Evolutionary conservation across 2,888 invertebrate species (phyloP).

Genomic region (Drosophila paramelanica): DNA sequence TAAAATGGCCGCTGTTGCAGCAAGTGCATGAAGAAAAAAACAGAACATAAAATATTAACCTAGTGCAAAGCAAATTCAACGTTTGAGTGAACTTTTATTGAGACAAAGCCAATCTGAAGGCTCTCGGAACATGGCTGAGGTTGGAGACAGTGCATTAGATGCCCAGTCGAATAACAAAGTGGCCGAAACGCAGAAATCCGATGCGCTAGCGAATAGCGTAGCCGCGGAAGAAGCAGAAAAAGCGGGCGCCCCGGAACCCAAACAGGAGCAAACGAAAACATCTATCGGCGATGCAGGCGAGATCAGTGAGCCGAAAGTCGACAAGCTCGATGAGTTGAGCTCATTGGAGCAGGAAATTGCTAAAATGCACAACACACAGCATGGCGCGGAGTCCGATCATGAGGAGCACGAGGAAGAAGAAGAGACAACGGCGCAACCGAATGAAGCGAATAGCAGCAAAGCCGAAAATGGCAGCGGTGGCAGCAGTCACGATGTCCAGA

Average conservation of each 20-base stretch:
- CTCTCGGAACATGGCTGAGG: conserved; percentile 43
- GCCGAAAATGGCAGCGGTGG: conserved; percentile 27
- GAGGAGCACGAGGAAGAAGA: conserved; percentile 8
- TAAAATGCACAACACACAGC: conserved; percentile 76
- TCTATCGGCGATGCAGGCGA: neutral
- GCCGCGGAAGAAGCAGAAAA: conserved; percentile 37
- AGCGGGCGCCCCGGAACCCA: conserved; percentile 46
- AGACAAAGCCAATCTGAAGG: conserved; percentile 4
- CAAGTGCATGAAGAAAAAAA: conserved; percentile 60
- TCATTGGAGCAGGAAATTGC: conserved; percentile 83
- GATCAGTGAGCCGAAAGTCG: conserved; percentile 16
- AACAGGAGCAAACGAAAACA: conserved; percentile 35
- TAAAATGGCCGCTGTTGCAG: conserved; percentile 66
- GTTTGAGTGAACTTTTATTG: conserved; percentile 3
- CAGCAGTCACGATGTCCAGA: conserved; percentile 1
- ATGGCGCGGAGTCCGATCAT: conserved; percentile 25
- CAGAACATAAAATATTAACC: neutral
- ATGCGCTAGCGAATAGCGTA: conserved; percentile 32
- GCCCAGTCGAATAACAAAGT: conserved; percentile 7
- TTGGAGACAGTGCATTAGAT: conserved; percentile 24
- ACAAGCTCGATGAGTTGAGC: conserved; percentile 77
- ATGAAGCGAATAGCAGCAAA: conserved; percentile 3
- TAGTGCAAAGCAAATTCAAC: conserved; percentile 35
- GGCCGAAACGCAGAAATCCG: conserved; percentile 10
- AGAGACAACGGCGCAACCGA: conserved; percentile 9